Conservation (phyloP, 23 tunicate species). For the Styela plicata region DNA sequence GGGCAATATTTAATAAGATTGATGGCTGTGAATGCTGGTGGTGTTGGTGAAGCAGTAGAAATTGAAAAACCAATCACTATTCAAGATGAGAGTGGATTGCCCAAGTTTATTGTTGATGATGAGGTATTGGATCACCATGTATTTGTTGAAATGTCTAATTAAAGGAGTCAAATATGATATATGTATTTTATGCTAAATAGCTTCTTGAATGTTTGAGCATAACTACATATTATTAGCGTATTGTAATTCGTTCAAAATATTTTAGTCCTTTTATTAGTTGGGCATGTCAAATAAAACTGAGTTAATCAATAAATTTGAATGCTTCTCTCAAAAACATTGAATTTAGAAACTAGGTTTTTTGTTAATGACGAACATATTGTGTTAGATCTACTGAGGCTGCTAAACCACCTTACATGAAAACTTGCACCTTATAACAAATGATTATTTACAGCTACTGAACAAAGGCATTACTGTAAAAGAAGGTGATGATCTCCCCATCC, state of each 20-base stretch:
- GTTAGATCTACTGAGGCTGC: too few species aligned
- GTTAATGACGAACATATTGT: too few species aligned
- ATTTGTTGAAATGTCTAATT: too few species aligned
- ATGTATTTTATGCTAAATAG: not conserved
- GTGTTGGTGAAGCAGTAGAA: conserved; percentile 60
- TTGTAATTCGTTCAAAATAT: too few species aligned
- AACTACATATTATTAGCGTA: not conserved
- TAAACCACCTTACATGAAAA: too few species aligned
- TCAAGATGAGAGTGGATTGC: conserved; percentile 69
- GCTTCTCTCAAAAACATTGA: too few species aligned
- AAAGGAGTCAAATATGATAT: too few species aligned
- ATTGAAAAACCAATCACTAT: conserved; percentile 51
- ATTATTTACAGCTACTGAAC: not conserved
- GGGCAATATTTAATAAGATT: conserved; percentile 53
- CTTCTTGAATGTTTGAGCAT: not conserved
- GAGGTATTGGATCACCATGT: not conserved
- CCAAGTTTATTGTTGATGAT: conserved; percentile 16
- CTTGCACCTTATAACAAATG: too few species aligned
- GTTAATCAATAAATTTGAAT: too few species aligned
- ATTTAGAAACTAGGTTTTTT: too few species aligned
- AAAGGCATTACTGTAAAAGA: not conserved
- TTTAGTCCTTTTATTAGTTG: too few species aligned
- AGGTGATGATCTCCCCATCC: conserved; percentile 49
- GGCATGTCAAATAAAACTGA: too few species aligned
- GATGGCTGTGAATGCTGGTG: conserved; percentile 76